phyloP scores from a whole-genome alignment of 2,888 invertebrate species.

The Lasioglossum leucozonium region DNA sequence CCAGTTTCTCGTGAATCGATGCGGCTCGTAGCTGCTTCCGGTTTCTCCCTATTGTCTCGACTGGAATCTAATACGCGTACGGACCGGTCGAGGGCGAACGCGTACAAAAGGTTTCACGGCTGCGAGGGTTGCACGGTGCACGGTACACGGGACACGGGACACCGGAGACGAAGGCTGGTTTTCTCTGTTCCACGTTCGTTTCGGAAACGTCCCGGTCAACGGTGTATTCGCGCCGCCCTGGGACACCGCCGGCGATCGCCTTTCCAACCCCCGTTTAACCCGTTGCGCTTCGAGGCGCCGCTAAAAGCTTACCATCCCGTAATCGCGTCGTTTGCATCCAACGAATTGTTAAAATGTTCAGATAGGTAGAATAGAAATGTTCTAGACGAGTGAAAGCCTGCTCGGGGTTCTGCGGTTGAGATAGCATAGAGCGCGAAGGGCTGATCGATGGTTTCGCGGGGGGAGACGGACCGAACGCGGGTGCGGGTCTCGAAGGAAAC shows the following conservation, averaged over 20 bases:
- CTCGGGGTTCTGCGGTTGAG: too few species aligned
- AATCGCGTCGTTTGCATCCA: too few species aligned
- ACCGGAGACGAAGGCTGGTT: not conserved
- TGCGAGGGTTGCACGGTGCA: slow-evolving; percentile 16
- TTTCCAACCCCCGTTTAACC: not conserved
- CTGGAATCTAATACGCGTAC: slow-evolving; percentile 41
- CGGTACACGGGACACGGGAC: not conserved
- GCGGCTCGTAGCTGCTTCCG: slow-evolving; percentile 5
- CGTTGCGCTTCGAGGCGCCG: not conserved
- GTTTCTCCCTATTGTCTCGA: slow-evolving; percentile 24
- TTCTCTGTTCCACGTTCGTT: slow-evolving; percentile 4
- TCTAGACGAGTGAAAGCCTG: too few species aligned
- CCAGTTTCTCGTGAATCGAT: slow-evolving; percentile 24
- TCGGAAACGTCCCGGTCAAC: not conserved
- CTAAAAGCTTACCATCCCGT: not conserved
- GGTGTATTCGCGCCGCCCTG: not conserved
- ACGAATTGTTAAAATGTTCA: too few species aligned
- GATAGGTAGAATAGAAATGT: too few species aligned
- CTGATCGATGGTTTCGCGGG: not conserved
- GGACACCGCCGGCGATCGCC: not conserved
- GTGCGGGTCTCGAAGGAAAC: slow-evolving; percentile 36
- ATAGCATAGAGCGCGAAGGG: too few species aligned
- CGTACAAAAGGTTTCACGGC: slow-evolving; percentile 28
- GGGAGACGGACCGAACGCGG: not conserved
- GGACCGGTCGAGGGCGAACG: slow-evolving; percentile 2